Evolutionary conservation across 2,113 vertebrate genomes (phyloP), one percentile per base, ranked within the genome.

Genomic region (Oceanites oceanicus): DNA sequence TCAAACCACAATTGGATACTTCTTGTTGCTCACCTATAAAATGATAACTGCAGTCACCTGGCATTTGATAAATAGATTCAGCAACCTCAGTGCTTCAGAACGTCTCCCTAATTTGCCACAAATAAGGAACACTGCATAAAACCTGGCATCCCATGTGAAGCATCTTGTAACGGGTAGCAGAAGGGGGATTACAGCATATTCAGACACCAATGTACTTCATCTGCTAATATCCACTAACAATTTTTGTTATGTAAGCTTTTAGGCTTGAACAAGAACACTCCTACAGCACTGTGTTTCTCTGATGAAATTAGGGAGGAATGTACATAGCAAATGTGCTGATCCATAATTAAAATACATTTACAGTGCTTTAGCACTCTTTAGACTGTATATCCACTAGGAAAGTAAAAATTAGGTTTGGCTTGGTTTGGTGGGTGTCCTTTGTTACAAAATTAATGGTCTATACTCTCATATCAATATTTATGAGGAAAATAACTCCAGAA

Each of bases 1-100:
- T 71, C 55, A 67, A 86, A 73, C 20, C 5, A 44, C 78, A 40
- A 34, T 29, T 89, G 68, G 44, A 22, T 82, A 47, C 15, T 79
- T 97, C 70, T 67, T 50, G 52, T 52, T 72, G 11, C 61, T 94
- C 58, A 66, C 90, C 92, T 85, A 29, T 56, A 72, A 95, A 93
- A 91, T 73, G 29, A 34, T 86, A 90, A 63, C 47, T 27, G 20
- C 72, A 36, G 50, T 86, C 87, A 85, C 59, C 65, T 94, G 92
- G 79, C 92, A 84, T 84, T 81, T 78, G 65, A 18, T 59, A 72
- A 88, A 87, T 62, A 71, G 65, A 71, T 63, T 83, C 32, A 27
- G 66, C 67, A 86, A 52, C 76, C 90, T 87, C 25, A n/a, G 16
- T 9, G 22, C 32, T 23, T 38, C 80, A 59, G 65, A 90, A 88